These are phyloP conservation scores for Spilosoma lubricipeda DNA, from an alignment of 2,888 invertebrate species.

Conservation along the genomic window DNA sequence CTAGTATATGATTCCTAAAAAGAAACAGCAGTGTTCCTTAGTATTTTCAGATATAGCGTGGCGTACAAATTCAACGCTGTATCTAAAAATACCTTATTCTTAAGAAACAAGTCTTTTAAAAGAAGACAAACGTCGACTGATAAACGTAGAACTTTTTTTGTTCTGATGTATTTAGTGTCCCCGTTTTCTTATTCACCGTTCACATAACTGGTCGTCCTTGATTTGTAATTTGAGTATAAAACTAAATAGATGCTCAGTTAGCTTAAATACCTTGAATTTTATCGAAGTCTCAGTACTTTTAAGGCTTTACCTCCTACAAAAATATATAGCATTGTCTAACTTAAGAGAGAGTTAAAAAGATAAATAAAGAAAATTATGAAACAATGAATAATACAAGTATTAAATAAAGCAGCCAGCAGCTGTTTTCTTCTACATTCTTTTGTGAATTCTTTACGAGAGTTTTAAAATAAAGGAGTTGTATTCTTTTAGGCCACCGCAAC, in stretches of 20 bases:
- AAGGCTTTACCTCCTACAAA: not conserved
- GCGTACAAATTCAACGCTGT: no score
- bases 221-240: not conserved
- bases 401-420: slow-evolving; percentile 15
- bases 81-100: not conserved
- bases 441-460: slow-evolving; percentile 41
- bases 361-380: slow-evolving; percentile 9
- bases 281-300: not conserved
- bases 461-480: slow-evolving; percentile 38
- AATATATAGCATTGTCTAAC: not conserved
- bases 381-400: slow-evolving; percentile 21
- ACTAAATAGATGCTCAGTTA: not conserved
- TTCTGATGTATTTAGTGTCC: not conserved
- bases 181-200: not conserved
- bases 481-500: slow-evolving; percentile 37
- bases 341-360: not conserved
- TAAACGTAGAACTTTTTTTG: not conserved
- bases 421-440: slow-evolving; percentile 22
- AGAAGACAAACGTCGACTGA: not conserved
- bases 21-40: no score
- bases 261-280: not conserved
- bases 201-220: not conserved
- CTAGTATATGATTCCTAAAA: no score
- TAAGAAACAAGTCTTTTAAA: not conserved
- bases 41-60: no score